These are phyloP conservation scores for Portevinia maculata DNA, from an alignment of 2,888 invertebrate genomes.

Conservation along the genomic window DNA sequence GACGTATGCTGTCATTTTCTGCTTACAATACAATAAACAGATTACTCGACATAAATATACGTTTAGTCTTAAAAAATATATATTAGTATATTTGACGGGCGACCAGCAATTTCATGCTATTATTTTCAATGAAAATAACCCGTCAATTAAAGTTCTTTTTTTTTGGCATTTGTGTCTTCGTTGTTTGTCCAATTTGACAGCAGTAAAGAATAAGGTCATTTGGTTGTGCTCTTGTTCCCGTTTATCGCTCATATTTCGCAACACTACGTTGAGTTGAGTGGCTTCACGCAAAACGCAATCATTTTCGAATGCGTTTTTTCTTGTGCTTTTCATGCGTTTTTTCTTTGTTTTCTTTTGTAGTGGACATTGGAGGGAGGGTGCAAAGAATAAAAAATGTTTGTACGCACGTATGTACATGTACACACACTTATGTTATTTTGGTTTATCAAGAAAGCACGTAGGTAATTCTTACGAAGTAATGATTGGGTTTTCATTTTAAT, in stretches of 20 bases:
- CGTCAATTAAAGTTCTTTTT: slow-evolving; percentile 41
- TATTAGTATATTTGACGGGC: slow-evolving; percentile 9
- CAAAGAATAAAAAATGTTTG: slow-evolving; percentile 1
- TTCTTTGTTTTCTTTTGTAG: not conserved
- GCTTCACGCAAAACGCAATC: slow-evolving; percentile 45
- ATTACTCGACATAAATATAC: no score
- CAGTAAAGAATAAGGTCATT: slow-evolving; percentile 43
- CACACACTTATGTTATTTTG: not conserved
- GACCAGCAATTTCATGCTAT: slow-evolving; percentile 10
- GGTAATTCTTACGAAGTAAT: no score
- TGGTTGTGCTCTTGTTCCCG: slow-evolving; percentile 47
- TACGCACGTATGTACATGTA: slow-evolving; percentile 37
- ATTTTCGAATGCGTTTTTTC: slow-evolving; percentile 29
- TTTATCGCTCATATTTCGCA: slow-evolving; percentile 21
- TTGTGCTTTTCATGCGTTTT: slow-evolving; percentile 13
- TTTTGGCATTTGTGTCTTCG: slow-evolving; percentile 2
- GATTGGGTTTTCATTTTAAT: no score
- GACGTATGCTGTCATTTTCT: slow-evolving; percentile 30
- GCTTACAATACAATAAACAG: not conserved
- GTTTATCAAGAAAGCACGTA: no score
- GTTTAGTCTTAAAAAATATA: no score
- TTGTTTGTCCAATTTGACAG: slow-evolving; percentile 36
- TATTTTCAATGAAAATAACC: slow-evolving; percentile 42
- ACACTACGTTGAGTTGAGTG: slow-evolving; percentile 50
- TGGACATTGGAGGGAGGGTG: no score